Evolutionary conservation across 2,888 invertebrate genomes (phyloP).

Genomic region (Sylvicola fuscatus): DNA sequence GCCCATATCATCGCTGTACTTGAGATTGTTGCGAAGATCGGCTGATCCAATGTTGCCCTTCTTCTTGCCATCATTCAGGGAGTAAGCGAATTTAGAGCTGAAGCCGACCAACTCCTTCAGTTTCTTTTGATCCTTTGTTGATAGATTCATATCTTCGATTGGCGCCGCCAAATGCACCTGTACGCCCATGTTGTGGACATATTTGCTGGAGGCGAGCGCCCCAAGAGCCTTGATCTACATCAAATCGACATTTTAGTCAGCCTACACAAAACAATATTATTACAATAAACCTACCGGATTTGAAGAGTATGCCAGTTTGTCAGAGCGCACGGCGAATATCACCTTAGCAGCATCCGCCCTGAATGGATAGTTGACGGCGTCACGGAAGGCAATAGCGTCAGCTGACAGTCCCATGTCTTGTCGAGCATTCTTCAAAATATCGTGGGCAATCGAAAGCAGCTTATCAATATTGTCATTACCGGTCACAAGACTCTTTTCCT

Average conservation of each 20-base stretch:
- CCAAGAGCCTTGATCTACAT: conserved; percentile 16
- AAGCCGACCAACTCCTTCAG: conserved; percentile 26
- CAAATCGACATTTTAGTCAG: too few species aligned
- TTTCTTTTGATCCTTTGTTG: conserved; percentile 12
- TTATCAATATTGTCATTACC: conserved; percentile 13
- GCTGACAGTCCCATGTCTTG: conserved; percentile 29
- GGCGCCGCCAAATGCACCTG: conserved; percentile 39
- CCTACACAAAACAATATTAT: too few species aligned
- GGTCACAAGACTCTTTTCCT: conserved; percentile 6
- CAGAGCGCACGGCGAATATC: conserved; percentile 42
- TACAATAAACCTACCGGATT: conserved; percentile 38
- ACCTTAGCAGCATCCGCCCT: conserved; percentile 56
- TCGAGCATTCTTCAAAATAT: conserved; percentile 11
- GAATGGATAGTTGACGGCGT: conserved; percentile 47
- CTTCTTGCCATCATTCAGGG: conserved; percentile 43
- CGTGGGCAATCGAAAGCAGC: conserved; percentile 9
- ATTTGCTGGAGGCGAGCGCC: conserved; percentile 12
- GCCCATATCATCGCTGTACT: conserved; percentile 37
- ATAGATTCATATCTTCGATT: conserved; percentile 30
- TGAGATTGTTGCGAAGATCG: conserved; percentile 32
- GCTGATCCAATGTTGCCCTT: conserved; percentile 31
- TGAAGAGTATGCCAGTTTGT: conserved; percentile 32
- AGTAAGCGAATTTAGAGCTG: conserved; percentile 36
- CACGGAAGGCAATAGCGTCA: conserved; percentile 38
- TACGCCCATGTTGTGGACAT: conserved; percentile 35